phyloP scores from a whole-genome alignment of 2,797 vertebrate species.

The Pampus argenteus region DNA sequence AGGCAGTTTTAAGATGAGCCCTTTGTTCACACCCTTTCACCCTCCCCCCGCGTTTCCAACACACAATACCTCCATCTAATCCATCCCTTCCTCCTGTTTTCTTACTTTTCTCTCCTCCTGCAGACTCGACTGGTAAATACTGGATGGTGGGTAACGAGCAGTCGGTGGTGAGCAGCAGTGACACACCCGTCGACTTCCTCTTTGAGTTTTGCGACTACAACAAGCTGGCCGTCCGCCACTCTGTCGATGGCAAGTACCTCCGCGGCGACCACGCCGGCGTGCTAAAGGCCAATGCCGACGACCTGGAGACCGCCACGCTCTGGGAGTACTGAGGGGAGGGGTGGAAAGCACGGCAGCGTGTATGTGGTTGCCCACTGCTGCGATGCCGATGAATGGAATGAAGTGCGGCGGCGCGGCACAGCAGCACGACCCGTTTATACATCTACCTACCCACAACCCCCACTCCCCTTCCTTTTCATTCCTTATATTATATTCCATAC shows the following conservation, averaged over 20 bases:
- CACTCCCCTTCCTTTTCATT: neutral
- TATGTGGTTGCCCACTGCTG: conserved; percentile 25
- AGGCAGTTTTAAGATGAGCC: conserved; percentile 22
- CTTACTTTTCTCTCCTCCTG: neutral
- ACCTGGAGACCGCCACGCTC: conserved; percentile 93
- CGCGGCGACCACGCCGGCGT: conserved; percentile 97
- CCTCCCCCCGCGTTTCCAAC: neutral
- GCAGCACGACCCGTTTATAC: conserved; percentile 22
- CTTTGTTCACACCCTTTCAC: conserved; percentile 20
- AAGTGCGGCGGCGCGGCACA: conserved; percentile 24
- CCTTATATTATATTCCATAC: conserved; percentile 44
- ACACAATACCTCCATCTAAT: neutral
- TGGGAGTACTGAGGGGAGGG: conserved; percentile 93
- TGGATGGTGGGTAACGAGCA: conserved; percentile 95
- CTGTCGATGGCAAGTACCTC: conserved; percentile 91
- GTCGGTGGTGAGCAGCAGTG: conserved; percentile 95
- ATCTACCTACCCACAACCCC: conserved; percentile 26
- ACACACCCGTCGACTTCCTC: conserved; percentile 93
- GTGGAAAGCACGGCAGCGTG: neutral
- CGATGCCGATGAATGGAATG: conserved; percentile 23
- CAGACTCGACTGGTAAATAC: conserved; percentile 98
- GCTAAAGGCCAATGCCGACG: conserved; percentile 93
- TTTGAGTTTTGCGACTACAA: conserved; percentile 99
- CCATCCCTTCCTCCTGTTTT: neutral
- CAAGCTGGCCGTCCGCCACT: conserved; percentile 94